These are phyloP conservation scores for Eurois occulta DNA, from an alignment of 2,888 invertebrate genomes.

Conservation along the genomic window DNA sequence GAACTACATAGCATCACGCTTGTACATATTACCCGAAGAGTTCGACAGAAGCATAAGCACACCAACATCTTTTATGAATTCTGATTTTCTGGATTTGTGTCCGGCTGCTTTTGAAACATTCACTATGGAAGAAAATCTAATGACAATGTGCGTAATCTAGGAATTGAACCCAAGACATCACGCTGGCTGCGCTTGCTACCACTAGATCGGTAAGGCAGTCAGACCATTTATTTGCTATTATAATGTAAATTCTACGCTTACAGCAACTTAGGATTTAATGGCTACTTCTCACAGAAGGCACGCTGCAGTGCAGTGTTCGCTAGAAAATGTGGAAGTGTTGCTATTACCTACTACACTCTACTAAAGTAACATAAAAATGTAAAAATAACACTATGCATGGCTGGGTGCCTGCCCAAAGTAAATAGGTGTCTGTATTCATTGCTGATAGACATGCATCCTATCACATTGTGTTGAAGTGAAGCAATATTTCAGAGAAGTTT, in stretches of 20 bases:
- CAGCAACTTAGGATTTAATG: background rate
- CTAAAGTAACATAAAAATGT: slow-evolving; percentile 1
- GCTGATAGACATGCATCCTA: slow-evolving; percentile 20
- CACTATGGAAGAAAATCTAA: background rate
- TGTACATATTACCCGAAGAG: no score
- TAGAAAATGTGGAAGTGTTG: background rate
- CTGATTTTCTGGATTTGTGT: background rate
- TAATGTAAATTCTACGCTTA: background rate
- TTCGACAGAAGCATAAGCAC: background rate
- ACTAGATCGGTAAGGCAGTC: background rate
- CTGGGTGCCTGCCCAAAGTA: background rate
- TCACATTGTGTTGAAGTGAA: background rate
- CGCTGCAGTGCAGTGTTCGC: background rate
- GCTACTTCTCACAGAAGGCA: background rate
- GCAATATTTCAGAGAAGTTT: background rate
- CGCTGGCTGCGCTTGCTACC: background rate
- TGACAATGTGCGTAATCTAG: background rate
- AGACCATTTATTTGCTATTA: background rate
- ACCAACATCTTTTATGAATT: background rate
- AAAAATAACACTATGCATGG: slow-evolving; percentile 22
- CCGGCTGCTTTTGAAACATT: background rate
- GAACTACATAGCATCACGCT: background rate
- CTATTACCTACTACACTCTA: background rate
- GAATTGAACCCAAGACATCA: background rate
- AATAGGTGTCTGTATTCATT: slow-evolving; percentile 23